Evolutionary conservation across 1,140 invertebrate species (phyloP), one percentile per base, ranked within the genome.

Genomic region (Uloborus diversus): DNA sequence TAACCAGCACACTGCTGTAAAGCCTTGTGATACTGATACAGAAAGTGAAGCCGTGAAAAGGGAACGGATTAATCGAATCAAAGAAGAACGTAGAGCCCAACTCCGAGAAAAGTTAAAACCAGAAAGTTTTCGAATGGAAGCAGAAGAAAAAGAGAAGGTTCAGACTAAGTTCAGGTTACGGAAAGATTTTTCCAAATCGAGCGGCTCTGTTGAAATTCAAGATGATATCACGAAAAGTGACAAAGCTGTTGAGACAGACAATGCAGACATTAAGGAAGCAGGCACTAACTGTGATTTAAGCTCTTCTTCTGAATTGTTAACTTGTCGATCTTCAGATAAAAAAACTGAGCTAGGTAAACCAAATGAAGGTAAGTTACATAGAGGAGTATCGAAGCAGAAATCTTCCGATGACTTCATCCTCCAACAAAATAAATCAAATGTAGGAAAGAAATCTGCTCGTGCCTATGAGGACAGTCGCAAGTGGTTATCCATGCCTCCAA

Each of bases 31-130:
- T 14, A 37, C 23, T 23, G 20, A 9, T 5, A n/a, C 56, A 0
- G 81, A 81, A 53, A 69, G 62, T 28, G 81, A 81, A 59, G 59
- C 86, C 93, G 30, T 93, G 94, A 84, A 86, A 20, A 76, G 85
- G 37, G 84, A 85, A 64, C 68, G 94, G 51, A 96, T 96, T 81
- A 94, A 96, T 85, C 93, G 93, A 84, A 96, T 96, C 84, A 97
- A 97, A 87, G 94, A 96, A 85, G 94, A 96, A 85, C 88, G 95
- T n/a, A 88, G 95, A 68, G 92, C 91, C 66, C 94, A 94, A 84
- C 85, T 96, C 25, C 89, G 94, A 32, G 94, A 96, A 84, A 96
- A 95, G 86, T 94, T 94, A 84, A 91, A 93, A 70, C 92, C 92
- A 0, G 94, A 96, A 83, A 93, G 92, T 25, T 93, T 96, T 78